Conservation (phyloP, 2,888 invertebrate species). For the Hyposoter dolosus region DNA sequence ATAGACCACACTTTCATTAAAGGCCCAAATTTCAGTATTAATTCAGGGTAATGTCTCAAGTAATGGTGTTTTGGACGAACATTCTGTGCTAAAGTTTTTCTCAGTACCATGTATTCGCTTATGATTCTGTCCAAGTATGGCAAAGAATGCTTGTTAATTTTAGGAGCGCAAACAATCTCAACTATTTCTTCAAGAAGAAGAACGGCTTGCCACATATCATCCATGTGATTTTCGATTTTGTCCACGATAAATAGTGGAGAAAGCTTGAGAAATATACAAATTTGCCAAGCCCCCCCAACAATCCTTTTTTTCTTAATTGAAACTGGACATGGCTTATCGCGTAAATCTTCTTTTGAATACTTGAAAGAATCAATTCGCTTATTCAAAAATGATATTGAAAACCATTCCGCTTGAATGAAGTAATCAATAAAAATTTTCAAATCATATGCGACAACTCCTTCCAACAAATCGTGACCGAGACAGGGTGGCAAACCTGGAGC, state of each 20-base stretch:
- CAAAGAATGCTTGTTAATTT: conserved; percentile 50
- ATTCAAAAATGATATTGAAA: conserved; percentile 43
- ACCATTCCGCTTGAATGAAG: conserved; percentile 60
- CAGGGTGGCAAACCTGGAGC: conserved; percentile 75
- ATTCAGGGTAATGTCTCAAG: conserved; percentile 60
- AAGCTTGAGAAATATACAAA: conserved; percentile 55
- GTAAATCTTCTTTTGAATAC: conserved; percentile 45
- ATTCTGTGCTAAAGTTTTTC: conserved; percentile 39
- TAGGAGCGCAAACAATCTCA: conserved; percentile 61
- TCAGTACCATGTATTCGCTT: conserved; percentile 53
- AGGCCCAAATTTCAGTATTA: conserved; percentile 65
- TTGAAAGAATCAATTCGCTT: conserved; percentile 45
- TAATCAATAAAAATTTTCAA: conserved; percentile 67
- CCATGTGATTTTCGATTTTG: conserved; percentile 51
- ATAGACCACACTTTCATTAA: conserved; percentile 66
- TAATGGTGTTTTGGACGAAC: conserved; percentile 69
- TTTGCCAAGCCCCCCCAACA: conserved; percentile 62
- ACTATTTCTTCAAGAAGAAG: conserved; percentile 61
- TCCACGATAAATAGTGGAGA: conserved; percentile 57
- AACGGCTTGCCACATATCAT: conserved; percentile 52
- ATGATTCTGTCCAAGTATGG: conserved; percentile 49
- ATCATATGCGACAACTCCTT: conserved; percentile 74
- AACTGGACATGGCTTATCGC: conserved; percentile 56
- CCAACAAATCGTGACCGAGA: conserved; percentile 74
- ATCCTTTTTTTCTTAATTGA: conserved; percentile 13